phyloP scores from a whole-genome alignment of 2,113 vertebrate species.

The Clarias macrocephalus region DNA sequence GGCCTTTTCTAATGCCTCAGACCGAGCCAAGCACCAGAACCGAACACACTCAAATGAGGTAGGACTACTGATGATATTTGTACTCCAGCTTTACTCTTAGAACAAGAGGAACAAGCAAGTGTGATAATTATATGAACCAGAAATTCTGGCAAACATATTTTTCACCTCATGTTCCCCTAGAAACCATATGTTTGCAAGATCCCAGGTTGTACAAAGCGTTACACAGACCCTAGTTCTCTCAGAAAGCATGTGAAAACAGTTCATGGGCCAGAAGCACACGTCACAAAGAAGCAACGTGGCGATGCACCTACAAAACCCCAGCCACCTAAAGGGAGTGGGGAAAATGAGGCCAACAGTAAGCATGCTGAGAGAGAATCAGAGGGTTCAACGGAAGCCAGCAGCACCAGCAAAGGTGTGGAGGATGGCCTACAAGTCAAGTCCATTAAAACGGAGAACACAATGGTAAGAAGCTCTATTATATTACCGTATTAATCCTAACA shows the following conservation, averaged over 20 bases:
- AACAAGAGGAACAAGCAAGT: neutral
- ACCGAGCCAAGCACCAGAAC: constrained; percentile 98
- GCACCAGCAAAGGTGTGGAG: constrained; percentile 77
- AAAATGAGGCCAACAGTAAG: constrained; percentile 80
- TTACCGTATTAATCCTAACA: constrained; percentile 1
- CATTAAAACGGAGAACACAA: constrained; percentile 91
- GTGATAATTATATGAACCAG: neutral
- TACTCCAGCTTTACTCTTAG: neutral
- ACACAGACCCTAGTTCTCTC: constrained; percentile 97
- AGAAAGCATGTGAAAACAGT: constrained; percentile 98
- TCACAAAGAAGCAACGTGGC: constrained; percentile 93
- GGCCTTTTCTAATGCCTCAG: constrained; percentile 97
- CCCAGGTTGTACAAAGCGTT: constrained; percentile 93
- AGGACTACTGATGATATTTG: constrained; percentile 1
- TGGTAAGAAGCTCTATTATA: constrained; percentile 57
- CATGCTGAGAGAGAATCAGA: constrained; percentile 71
- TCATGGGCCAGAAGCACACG: constrained; percentile 92
- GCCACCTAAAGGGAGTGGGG: constrained; percentile 82
- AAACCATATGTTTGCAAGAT: constrained; percentile 99
- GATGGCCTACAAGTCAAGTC: constrained; percentile 85
- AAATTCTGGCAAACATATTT: neutral
- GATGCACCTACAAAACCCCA: constrained; percentile 79
- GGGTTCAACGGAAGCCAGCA: constrained; percentile 78
- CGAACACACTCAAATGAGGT: constrained; percentile 98
- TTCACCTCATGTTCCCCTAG: constrained; percentile 66